These are phyloP conservation scores for Heterodera carotae DNA, from an alignment of 1,140 invertebrate genomes.

Conservation along the genomic window DNA sequence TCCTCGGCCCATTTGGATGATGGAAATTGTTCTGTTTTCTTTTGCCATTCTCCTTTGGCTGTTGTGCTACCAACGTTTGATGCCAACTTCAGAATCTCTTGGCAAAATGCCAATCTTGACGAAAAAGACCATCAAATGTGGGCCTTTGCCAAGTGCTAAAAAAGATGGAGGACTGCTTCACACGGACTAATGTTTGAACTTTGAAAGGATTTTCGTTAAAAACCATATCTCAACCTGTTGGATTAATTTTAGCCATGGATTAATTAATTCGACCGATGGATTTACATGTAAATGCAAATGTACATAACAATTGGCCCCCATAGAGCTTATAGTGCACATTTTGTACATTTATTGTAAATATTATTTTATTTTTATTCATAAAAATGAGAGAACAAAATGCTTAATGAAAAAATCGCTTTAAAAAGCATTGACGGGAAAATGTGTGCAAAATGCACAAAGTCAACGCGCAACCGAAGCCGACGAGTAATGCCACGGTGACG, in stretches of 20 bases:
- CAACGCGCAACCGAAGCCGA: neutral
- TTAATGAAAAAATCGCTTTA: neutral
- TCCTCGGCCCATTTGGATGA: conserved; percentile 30
- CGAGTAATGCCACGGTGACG: neutral
- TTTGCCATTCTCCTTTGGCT: conserved; percentile 30
- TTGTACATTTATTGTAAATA: neutral
- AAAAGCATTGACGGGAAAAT: neutral
- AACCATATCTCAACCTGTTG: neutral
- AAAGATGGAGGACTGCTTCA: conserved; percentile 4
- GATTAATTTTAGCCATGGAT: too few species aligned
- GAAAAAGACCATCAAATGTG: neutral
- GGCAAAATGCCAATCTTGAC: neutral
- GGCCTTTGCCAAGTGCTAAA: conserved; percentile 9
- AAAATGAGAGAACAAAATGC: neutral
- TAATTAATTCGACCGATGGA: too few species aligned
- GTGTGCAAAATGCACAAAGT: neutral
- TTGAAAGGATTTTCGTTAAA: conserved; percentile 1
- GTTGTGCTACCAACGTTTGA: conserved; percentile 36
- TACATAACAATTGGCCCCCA: too few species aligned
- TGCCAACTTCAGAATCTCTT: conserved; percentile 15
- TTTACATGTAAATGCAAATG: too few species aligned
- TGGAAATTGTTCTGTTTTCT: conserved; percentile 14
- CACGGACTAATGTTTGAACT: neutral
- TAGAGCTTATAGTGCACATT: neutral
- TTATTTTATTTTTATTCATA: neutral